phyloP scores from a whole-genome alignment of 1,140 invertebrate genomes.

The Pectinophora gossypiella region DNA sequence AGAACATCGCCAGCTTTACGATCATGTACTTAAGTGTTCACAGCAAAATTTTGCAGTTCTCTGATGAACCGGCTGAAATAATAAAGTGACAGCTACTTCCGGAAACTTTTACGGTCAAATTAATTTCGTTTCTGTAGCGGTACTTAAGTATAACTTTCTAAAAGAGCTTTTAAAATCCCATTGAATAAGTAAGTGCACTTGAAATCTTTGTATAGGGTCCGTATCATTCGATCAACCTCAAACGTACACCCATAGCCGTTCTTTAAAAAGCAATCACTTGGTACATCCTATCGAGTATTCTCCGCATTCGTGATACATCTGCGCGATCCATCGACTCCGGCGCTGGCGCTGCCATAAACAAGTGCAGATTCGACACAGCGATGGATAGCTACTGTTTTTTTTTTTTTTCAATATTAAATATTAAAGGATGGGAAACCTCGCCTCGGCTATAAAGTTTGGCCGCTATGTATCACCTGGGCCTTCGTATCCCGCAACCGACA shows the following conservation, averaged over 20 bases:
- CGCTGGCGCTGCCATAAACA: slow-evolving; percentile 35
- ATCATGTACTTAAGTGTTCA: too few species aligned
- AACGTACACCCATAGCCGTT: not conserved
- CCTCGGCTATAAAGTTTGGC: slow-evolving; percentile 53
- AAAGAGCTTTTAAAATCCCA: too few species aligned
- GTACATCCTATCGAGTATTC: not conserved
- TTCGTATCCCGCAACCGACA: slow-evolving; percentile 41
- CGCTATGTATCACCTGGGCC: slow-evolving; percentile 57
- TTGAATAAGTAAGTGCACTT: too few species aligned
- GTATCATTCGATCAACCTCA: not conserved
- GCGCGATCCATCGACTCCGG: slow-evolving; percentile 12
- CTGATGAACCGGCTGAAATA: too few species aligned
- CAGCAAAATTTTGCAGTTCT: too few species aligned
- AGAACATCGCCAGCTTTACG: too few species aligned
- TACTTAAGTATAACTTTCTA: too few species aligned
- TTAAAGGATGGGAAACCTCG: slow-evolving; percentile 62
- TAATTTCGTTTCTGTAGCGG: too few species aligned
- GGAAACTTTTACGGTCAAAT: too few species aligned
- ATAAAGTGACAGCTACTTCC: too few species aligned
- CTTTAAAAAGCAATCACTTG: slow-evolving; percentile 3
- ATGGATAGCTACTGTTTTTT: slow-evolving; percentile 49
- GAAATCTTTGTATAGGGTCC: too few species aligned
- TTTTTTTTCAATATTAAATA: slow-evolving; percentile 72
- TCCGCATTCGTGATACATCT: not conserved
- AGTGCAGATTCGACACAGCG: slow-evolving; percentile 35